These are phyloP conservation scores for Dermochelys coriacea DNA, from an alignment of 2,797 vertebrate genomes.

Conservation along the genomic window DNA sequence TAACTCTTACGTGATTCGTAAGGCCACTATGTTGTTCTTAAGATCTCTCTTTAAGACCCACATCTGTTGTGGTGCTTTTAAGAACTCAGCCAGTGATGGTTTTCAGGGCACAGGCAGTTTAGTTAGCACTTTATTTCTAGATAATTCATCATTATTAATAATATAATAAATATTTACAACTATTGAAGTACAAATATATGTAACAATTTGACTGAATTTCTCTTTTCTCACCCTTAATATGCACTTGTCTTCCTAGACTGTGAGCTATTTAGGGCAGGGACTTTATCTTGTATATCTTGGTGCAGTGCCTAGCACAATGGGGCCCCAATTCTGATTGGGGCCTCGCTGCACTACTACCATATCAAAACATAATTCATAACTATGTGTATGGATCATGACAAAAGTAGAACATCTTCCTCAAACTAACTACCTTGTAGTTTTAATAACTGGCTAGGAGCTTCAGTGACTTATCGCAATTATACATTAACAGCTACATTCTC, in stretches of 20 bases:
- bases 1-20: neutral
- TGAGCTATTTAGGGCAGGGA: neutral
- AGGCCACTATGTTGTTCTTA: neutral
- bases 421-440: conserved; percentile 31
- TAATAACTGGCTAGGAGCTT: neutral
- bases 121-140: neutral
- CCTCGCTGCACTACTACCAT: conserved; percentile 35
- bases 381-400: neutral
- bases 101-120: neutral
- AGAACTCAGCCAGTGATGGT: neutral
- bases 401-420: neutral
- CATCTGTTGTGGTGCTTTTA: neutral
- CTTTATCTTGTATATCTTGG: neutral
- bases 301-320: neutral
- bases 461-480: neutral
- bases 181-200: neutral
- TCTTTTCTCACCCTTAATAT: neutral
- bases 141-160: neutral
- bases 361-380: neutral
- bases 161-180: neutral
- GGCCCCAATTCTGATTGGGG: neutral
- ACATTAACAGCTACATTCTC: conserved; percentile 19
- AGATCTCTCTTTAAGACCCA: neutral
- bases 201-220: neutral
- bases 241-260: neutral